Conservation (phyloP, 2,797 vertebrate species). For the Danio choprae region DNA sequence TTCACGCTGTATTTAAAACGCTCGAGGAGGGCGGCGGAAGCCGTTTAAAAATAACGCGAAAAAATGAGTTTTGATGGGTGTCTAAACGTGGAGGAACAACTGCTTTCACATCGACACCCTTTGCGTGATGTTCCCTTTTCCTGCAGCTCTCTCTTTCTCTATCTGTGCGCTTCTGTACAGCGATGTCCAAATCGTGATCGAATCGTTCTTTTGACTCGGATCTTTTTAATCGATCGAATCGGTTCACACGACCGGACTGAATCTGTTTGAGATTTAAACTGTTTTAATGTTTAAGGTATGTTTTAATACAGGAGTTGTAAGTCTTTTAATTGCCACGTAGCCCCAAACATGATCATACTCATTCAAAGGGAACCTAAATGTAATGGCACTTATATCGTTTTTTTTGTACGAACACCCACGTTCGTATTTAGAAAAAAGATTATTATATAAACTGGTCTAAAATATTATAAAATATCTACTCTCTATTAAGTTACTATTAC, state of each 20-base stretch:
- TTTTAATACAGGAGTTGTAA: too few species aligned
- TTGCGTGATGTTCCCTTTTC: constrained; percentile 64
- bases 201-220: background rate
- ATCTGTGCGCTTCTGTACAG: constrained; percentile 23
- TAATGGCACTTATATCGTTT: too few species aligned
- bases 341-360: too few species aligned
- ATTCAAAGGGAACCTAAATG: too few species aligned
- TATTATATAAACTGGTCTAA: too few species aligned
- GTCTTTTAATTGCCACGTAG: too few species aligned
- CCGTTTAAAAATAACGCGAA: constrained; percentile 61
- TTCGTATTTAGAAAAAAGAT: too few species aligned
- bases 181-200: constrained; percentile 17
- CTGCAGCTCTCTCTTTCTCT: constrained; percentile 62
- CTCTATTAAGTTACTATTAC: too few species aligned
- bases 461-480: too few species aligned
- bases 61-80: constrained; percentile 53
- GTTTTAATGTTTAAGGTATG: too few species aligned
- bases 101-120: constrained; percentile 40
- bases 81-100: constrained; percentile 27
- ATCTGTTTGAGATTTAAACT: background rate
- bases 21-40: constrained; percentile 45
- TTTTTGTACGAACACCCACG: too few species aligned
- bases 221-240: background rate
- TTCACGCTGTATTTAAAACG: constrained; percentile 30
- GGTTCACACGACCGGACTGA: background rate